Conservation (phyloP, 1,140 invertebrate genomes). For the Drosophila littoralis region DNA sequence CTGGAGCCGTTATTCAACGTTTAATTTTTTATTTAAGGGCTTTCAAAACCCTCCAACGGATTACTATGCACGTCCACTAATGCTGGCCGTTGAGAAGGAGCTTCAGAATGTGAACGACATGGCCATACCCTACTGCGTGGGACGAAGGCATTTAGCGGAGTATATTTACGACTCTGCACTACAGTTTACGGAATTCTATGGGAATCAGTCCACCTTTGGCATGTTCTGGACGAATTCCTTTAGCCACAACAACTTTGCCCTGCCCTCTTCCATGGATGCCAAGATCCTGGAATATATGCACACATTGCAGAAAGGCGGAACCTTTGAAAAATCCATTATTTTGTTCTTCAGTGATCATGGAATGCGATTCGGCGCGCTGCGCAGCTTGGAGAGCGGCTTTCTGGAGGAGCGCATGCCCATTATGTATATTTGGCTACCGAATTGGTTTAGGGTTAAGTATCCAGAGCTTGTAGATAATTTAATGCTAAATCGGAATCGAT, state of each 20-base stretch:
- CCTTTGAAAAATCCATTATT: constrained; percentile 89
- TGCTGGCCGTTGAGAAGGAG: constrained; percentile 87
- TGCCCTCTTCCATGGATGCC: constrained; percentile 88
- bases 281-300: constrained; percentile 86
- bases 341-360: constrained; percentile 97
- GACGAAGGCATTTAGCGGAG: constrained; percentile 86
- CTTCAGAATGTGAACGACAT: constrained; percentile 68
- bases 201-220: constrained; percentile 87
- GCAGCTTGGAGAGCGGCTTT: constrained; percentile 88
- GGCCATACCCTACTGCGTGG: constrained; percentile 85
- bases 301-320: constrained; percentile 85
- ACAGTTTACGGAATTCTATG: constrained; percentile 85
- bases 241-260: constrained; percentile 91
- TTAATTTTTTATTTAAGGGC: constrained; percentile 91
- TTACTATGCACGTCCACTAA: constrained; percentile 91
- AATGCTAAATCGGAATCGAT: constrained; percentile 88
- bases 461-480: constrained; percentile 88
- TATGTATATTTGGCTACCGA: constrained; percentile 90
- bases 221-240: constrained; percentile 92
- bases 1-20: constrained; percentile 88
- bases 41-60: constrained; percentile 92
- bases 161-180: constrained; percentile 86
- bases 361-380: constrained; percentile 92
- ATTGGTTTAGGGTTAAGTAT: constrained; percentile 88
- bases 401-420: constrained; percentile 96